Evolutionary conservation across 2,113 vertebrate genomes (phyloP).

Genomic region (Sciurus niger): DNA sequence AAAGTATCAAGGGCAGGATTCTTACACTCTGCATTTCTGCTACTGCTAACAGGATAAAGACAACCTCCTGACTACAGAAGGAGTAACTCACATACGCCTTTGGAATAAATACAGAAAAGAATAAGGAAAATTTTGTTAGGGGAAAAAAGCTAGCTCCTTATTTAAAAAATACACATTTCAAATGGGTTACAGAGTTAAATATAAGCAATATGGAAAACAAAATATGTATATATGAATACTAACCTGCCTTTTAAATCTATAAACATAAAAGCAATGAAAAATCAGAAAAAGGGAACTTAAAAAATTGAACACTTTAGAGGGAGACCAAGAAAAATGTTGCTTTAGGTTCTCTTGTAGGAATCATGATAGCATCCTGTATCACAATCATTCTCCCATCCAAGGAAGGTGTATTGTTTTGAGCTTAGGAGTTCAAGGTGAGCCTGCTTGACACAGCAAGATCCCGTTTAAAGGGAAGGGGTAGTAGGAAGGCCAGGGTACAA

Average conservation of each 20-base stretch:
- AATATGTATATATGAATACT: neutral
- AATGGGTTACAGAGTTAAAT: slow-evolving; percentile 24
- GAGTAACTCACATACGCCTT: neutral
- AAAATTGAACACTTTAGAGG: neutral
- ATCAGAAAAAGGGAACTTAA: neutral
- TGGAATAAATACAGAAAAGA: neutral
- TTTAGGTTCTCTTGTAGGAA: neutral
- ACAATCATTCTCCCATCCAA: neutral
- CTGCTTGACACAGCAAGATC: no score
- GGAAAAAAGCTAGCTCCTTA: neutral
- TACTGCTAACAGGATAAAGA: neutral
- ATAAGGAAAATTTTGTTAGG: neutral
- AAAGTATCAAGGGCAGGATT: neutral
- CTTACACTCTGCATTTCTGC: neutral
- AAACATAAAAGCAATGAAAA: neutral
- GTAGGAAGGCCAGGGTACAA: neutral
- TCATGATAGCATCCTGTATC: rapidly evolving
- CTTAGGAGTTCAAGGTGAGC: no score
- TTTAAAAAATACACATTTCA: neutral
- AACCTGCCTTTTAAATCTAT: neutral
- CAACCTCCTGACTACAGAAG: neutral
- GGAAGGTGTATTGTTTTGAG: neutral
- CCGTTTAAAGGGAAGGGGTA: neutral
- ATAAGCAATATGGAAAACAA: neutral
- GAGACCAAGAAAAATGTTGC: neutral